Conservation (phyloP, 2,888 invertebrate genomes). For the Xylocampa areola region DNA sequence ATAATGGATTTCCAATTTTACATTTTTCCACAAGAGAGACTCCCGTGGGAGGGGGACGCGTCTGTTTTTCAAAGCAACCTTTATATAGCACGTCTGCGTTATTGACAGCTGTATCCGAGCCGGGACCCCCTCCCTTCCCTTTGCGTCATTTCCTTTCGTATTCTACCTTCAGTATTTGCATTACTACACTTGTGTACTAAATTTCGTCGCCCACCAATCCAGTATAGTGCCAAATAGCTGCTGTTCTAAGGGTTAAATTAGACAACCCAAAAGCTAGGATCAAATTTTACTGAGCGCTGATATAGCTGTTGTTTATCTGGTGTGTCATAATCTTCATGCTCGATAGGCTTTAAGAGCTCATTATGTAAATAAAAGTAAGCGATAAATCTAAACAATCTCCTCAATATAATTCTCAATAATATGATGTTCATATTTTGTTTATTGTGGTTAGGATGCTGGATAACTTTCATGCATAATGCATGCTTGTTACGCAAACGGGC, state of each 20-base stretch:
- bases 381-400: constrained; percentile 14
- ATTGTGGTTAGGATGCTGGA: constrained; percentile 51
- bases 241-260: constrained; percentile 36
- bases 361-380: constrained; percentile 26
- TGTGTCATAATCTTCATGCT: constrained; percentile 14
- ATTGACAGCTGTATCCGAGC: constrained; percentile 68
- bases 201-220: constrained; percentile 36
- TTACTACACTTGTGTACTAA: constrained; percentile 39
- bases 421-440: constrained; percentile 34
- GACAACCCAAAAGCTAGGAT: constrained; percentile 33
- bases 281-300: constrained; percentile 24
- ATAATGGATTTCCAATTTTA: constrained; percentile 60
- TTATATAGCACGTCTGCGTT: constrained; percentile 57
- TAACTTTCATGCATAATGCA: constrained; percentile 59
- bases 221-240: constrained; percentile 41
- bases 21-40: constrained; percentile 45
- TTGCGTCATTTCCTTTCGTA: constrained; percentile 56
- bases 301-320: constrained; percentile 37
- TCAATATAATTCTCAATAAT: constrained; percentile 20
- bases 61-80: constrained; percentile 59
- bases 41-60: constrained; percentile 50
- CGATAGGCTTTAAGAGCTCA: constrained; percentile 15
- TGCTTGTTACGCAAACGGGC: constrained; percentile 39
- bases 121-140: constrained; percentile 52
- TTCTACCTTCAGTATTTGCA: constrained; percentile 50